Evolutionary conservation across 2,797 vertebrate genomes (phyloP).

Genomic region (Dallia pectoralis): DNA sequence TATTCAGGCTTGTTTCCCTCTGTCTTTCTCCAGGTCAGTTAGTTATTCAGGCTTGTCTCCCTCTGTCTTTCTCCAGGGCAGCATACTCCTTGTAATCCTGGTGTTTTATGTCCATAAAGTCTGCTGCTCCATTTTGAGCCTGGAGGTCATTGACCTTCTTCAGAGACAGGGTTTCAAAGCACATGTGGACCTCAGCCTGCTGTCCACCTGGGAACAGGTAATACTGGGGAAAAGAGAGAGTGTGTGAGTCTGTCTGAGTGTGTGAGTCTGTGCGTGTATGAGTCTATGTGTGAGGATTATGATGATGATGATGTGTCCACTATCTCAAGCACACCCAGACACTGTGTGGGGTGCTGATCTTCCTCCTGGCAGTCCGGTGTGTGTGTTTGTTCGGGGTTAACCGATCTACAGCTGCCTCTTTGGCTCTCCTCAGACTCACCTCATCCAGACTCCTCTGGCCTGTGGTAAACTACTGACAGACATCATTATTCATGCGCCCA

Average conservation of each 20-base stretch:
- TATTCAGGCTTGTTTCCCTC: too few species aligned
- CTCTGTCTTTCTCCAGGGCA: conserved; percentile 52
- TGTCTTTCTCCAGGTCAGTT: not conserved
- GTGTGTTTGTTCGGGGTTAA: conserved; percentile 51
- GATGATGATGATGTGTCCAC: conserved; percentile 1
- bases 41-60: not conserved
- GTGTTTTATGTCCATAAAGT: conserved; percentile 56
- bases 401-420: conserved; percentile 33
- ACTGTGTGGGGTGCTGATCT: conserved; percentile 64
- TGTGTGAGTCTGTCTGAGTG: not conserved
- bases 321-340: conserved; percentile 61
- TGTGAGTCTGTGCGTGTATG: not conserved
- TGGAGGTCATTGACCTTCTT: conserved; percentile 60
- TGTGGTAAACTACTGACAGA: conserved; percentile 62
- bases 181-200: conserved; percentile 61
- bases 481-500: not conserved
- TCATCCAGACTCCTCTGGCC: conserved; percentile 53
- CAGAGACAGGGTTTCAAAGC: conserved; percentile 55
- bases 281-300: not conserved
- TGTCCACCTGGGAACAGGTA: conserved; percentile 74
- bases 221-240: conserved; percentile 11
- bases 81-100: conserved; percentile 47
- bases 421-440: conserved; percentile 26
- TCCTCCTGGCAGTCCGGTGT: conserved; percentile 71
- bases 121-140: conserved; percentile 50